Conservation (phyloP, 2,113 vertebrate genomes). For the Hemicordylus capensis region DNA sequence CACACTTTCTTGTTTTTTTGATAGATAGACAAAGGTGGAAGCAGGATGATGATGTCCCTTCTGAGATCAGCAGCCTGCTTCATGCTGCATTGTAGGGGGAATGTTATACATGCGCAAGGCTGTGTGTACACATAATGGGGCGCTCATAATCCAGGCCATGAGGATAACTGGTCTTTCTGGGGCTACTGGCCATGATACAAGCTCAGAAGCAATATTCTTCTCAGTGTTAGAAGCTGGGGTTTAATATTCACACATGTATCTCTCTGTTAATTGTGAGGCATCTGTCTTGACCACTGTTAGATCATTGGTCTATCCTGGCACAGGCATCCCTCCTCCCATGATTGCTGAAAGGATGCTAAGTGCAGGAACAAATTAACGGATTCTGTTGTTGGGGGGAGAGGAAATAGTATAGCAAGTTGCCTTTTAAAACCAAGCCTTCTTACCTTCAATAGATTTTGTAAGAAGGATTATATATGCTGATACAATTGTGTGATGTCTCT, state of each 20-base stretch:
- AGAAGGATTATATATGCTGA: background rate
- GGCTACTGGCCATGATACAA: background rate
- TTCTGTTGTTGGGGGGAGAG: background rate
- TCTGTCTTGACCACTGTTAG: background rate
- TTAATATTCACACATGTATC: too few relatives aligned
- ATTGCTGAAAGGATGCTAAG: background rate
- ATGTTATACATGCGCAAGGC: background rate
- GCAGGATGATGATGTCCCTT: background rate
- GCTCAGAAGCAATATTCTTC: background rate
- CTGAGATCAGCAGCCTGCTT: background rate
- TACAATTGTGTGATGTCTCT: conserved; percentile 26
- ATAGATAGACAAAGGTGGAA: background rate
- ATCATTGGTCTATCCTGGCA: background rate
- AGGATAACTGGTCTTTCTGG: background rate
- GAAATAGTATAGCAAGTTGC: background rate
- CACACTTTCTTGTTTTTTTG: background rate
- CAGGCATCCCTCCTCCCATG: background rate
- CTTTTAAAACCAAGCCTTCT: background rate
- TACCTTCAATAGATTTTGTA: background rate
- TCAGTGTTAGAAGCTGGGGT: background rate
- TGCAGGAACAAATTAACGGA: background rate
- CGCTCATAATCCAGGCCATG: background rate
- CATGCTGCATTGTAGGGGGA: background rate
- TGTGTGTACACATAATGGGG: too few relatives aligned
- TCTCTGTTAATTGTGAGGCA: background rate